Percentiles rank a stretch among this genome's conserved stretches.
Evolutionary conservation across 2,888 invertebrate species (phyloP).

Genomic region (Clepsis dumicolana): DNA sequence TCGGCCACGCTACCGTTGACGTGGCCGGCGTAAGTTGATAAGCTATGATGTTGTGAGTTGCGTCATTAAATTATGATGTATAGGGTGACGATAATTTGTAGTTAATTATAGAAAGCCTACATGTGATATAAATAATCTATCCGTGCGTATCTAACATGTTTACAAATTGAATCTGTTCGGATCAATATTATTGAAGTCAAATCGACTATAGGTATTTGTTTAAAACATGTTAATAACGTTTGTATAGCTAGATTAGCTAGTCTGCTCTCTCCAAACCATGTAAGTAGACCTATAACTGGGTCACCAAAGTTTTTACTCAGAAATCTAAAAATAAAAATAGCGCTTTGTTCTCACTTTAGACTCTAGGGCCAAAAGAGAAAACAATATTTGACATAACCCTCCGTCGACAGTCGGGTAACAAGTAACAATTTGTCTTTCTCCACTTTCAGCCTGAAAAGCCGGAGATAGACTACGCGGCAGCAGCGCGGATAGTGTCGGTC

Average conservation of each 20-base stretch:
- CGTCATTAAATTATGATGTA: slow-evolving; percentile 23
- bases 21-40: slow-evolving; percentile 15
- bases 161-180: neutral
- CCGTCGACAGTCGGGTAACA: too few species aligned
- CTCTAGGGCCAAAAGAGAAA: too few species aligned
- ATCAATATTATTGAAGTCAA: neutral
- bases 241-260: too few species aligned
- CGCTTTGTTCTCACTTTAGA: too few species aligned
- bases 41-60: neutral
- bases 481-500: slow-evolving; percentile 64
- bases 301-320: too few species aligned
- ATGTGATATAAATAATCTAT: neutral
- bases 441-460: slow-evolving; percentile 71
- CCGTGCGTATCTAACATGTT: neutral
- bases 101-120: slow-evolving; percentile 3
- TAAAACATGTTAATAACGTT: too few species aligned
- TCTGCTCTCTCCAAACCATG: too few species aligned
- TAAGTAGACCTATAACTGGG: too few species aligned
- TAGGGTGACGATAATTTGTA: slow-evolving; percentile 22
- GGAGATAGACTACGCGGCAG: slow-evolving; percentile 61
- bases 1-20: slow-evolving; percentile 92
- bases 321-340: too few species aligned
- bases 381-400: too few species aligned
- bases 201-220: too few species aligned
- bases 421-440: neutral